Conservation (phyloP, 2,888 invertebrate species). For the Criorhina ranunculi region DNA sequence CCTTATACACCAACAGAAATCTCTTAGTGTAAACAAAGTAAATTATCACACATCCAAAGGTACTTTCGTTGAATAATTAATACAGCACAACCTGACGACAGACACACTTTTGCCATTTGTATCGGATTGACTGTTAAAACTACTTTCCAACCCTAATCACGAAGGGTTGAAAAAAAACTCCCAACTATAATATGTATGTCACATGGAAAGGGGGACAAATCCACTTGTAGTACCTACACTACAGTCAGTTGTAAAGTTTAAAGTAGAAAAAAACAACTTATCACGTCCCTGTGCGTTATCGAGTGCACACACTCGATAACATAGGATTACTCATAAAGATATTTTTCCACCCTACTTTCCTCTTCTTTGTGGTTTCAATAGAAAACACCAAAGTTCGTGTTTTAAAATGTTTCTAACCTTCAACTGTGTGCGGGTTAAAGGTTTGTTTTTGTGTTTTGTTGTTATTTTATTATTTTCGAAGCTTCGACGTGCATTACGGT, state of each 20-base stretch:
- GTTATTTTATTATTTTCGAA: slow-evolving; percentile 21
- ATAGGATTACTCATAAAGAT: slow-evolving; percentile 22
- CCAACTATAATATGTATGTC: not conserved
- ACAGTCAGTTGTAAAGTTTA: slow-evolving; percentile 5
- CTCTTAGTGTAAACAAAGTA: slow-evolving; percentile 49
- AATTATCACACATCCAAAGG: slow-evolving; percentile 54
- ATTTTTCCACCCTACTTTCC: not conserved
- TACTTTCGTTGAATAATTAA: slow-evolving; percentile 63
- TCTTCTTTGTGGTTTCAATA: not conserved
- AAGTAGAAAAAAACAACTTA: slow-evolving; percentile 11
- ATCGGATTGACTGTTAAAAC: slow-evolving; percentile 6
- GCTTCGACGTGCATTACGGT: not conserved
- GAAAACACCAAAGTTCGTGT: slow-evolving; percentile 14
- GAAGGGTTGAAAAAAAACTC: not conserved
- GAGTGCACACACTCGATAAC: slow-evolving; percentile 52
- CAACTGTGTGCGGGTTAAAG: not conserved
- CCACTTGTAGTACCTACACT: slow-evolving; percentile 32
- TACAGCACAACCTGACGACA: slow-evolving; percentile 31
- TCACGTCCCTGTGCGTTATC: slow-evolving; percentile 55
- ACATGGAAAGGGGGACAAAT: slow-evolving; percentile 1
- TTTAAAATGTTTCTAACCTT: not conserved
- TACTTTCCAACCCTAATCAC: slow-evolving; percentile 4
- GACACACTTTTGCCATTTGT: slow-evolving; percentile 33
- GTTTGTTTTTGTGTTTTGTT: slow-evolving; percentile 16
- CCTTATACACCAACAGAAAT: slow-evolving; percentile 15